phyloP scores from a whole-genome alignment of 2,113 vertebrate genomes.

The Pandion haliaetus region DNA sequence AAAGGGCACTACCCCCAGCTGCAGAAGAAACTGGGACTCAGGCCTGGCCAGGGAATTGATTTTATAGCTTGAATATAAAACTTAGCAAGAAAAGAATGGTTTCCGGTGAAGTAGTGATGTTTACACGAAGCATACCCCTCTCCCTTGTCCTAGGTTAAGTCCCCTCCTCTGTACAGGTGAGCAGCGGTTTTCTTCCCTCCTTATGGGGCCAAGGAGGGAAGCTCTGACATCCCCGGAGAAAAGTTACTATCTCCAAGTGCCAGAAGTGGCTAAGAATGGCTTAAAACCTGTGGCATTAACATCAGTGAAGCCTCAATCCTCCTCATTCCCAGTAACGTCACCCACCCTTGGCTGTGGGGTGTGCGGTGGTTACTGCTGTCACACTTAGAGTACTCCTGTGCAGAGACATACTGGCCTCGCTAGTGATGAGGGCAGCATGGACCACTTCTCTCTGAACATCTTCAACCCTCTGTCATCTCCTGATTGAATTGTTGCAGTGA shows the following conservation, averaged over 20 bases:
- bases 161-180: not conserved
- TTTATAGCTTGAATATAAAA: not conserved
- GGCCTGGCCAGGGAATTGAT: not conserved
- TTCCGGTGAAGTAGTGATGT: not conserved
- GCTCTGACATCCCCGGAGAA: not conserved
- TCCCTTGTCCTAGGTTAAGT: not conserved
- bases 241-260: not conserved
- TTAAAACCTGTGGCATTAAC: not conserved
- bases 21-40: not conserved
- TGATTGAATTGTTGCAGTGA: not conserved
- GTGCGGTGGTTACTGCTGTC: not conserved
- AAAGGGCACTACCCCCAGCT: not conserved
- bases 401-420: not conserved
- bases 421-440: not conserved
- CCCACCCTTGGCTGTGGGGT: not conserved
- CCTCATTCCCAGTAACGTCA: rapidly evolving
- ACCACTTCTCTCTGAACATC: not conserved
- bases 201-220: not conserved
- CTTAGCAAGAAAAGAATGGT: not conserved
- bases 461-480: not conserved
- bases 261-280: not conserved
- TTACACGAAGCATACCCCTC: not conserved
- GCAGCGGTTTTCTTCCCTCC: not conserved
- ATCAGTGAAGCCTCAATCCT: not conserved
- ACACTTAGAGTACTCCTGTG: not conserved